Base-by-base conservation (phyloP, 2,113 vertebrate genomes). In the Dromaius novaehollandiae region DNA sequence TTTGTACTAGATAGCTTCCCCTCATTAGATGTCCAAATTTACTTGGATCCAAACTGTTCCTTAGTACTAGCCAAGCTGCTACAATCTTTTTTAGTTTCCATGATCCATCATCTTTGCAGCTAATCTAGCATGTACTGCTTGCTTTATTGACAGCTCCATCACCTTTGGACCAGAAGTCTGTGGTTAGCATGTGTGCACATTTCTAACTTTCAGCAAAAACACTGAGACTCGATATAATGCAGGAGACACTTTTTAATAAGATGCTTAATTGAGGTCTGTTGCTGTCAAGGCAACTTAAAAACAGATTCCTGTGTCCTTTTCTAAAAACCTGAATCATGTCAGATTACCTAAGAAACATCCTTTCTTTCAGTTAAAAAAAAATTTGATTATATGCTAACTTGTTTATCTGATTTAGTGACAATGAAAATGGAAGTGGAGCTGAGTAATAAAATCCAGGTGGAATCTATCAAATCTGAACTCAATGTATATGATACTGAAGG, bases 1-100 rank as follows among this genome's bases (percentile, higher is more conserved):
- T 95, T 95, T 95, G 91, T 93, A 48, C 82, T 64, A 88, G 70
- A 77, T 82, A 82, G 42, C 69, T 96, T 95, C 88, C 86, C 64
- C 53, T 75, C 46, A 1, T 48, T 78, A 91, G 90, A 75, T 1
- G 42, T 82, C 94, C 55, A 82, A 81, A 61, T 26, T 58, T 9
- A 69, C 51, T 97, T 96, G 95, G 93, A 88, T 79, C 79, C 89
- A 3, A 86, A 96, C 79, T 83, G 95, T 94, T 96, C 95, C 95
- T 90, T 89, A 75, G 71, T 42, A 83, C 51, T 61, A 78, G 93
- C 96, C 97, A 97, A 96, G 85, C 87, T 91, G 89, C 79, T 82
- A 68, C 76, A 91, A 65, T 4, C 66, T 80, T 38, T 78, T 58
- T 58, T 38, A 68, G 38, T 97, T 96, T 96, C 94, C 88, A 76